Evolutionary conservation across 2,797 vertebrate genomes (phyloP).

Genomic region (Aselliscus stoliczkanus): DNA sequence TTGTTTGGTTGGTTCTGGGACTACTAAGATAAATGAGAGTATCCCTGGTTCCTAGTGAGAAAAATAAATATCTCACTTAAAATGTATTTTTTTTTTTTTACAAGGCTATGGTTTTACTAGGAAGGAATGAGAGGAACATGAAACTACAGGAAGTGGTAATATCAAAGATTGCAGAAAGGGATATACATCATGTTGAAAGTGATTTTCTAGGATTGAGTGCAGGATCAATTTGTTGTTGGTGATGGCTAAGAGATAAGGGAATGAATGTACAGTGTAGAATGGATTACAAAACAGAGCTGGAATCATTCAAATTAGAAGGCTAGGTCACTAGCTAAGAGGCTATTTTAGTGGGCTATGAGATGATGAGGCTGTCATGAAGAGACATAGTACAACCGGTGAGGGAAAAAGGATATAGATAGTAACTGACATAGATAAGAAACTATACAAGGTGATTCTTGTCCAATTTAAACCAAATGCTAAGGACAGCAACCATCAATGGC

Average conservation of each 20-base stretch:
- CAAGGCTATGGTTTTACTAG: not conserved
- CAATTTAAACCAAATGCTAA: not conserved
- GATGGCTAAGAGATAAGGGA: not conserved
- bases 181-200: not conserved
- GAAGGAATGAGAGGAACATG: not conserved
- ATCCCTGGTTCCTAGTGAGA: not conserved
- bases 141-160: not conserved
- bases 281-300: not conserved
- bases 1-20: not conserved
- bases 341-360: not conserved
- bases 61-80: not conserved
- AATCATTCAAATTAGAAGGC: not conserved
- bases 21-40: not conserved
- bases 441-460: not conserved
- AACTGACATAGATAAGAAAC: not conserved
- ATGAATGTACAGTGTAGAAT: not conserved
- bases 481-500: not conserved
- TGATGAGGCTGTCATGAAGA: not conserved
- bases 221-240: not conserved
- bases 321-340: not conserved
- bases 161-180: not conserved
- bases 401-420: not conserved
- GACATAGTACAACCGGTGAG: not conserved
- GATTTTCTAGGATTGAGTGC: not conserved
- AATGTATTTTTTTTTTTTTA: not conserved